Conservation (phyloP, 1,140 invertebrate species). For the Drosophila repletoides region DNA sequence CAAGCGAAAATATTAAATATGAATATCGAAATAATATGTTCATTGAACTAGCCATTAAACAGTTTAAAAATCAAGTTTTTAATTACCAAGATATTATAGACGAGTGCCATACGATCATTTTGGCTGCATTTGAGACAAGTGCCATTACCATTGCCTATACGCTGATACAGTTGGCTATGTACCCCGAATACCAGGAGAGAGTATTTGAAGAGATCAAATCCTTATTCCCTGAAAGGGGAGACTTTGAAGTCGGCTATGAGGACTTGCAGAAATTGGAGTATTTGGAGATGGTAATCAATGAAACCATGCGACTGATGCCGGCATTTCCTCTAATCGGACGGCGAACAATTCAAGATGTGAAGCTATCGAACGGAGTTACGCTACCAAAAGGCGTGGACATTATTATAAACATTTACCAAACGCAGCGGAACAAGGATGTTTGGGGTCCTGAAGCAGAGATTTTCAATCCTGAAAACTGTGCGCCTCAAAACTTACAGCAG, state of each 20-base stretch:
- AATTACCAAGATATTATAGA: slow-evolving; percentile 41
- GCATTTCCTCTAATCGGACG: slow-evolving; percentile 45
- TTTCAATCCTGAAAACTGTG: slow-evolving; percentile 79
- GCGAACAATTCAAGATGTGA: slow-evolving; percentile 25
- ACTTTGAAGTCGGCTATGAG: slow-evolving; percentile 82
- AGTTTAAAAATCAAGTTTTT: slow-evolving; percentile 29
- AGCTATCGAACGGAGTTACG: slow-evolving; percentile 47
- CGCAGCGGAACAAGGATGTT: slow-evolving; percentile 62
- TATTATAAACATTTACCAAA: slow-evolving; percentile 54
- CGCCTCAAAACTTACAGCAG: slow-evolving; percentile 48
- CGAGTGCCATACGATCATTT: slow-evolving; percentile 50
- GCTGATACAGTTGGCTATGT: slow-evolving; percentile 58
- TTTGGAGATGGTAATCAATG: slow-evolving; percentile 86
- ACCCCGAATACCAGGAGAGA: slow-evolving; percentile 83
- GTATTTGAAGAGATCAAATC: slow-evolving; percentile 85
- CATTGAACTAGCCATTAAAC: slow-evolving; percentile 32
- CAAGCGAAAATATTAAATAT: background rate
- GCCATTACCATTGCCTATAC: slow-evolving; percentile 36
- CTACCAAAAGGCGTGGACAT: slow-evolving; percentile 59
- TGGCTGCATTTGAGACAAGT: slow-evolving; percentile 63
- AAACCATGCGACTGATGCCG: slow-evolving; percentile 83
- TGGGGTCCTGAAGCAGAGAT: slow-evolving; percentile 66
- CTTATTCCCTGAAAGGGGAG: slow-evolving; percentile 83
- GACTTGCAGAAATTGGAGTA: slow-evolving; percentile 85
- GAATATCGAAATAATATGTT: slow-evolving; percentile 1